phyloP scores from a whole-genome alignment of 2,888 invertebrate species.

The Galerucella pusilla region DNA sequence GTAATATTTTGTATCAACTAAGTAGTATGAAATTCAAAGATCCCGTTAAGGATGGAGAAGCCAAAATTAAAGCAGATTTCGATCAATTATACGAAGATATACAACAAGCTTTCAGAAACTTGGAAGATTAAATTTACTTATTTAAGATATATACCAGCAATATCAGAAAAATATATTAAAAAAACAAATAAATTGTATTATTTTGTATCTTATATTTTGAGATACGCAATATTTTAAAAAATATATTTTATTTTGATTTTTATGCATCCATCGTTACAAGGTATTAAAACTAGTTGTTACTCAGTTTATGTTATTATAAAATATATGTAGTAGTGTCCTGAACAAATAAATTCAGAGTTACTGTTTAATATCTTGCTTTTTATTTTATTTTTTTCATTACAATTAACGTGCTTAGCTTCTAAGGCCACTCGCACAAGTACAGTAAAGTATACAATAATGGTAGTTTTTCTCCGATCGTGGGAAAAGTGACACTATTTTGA shows the following conservation, averaged over 20 bases:
- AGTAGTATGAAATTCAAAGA: slow-evolving; percentile 99
- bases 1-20: slow-evolving; percentile 94
- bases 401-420: too few species aligned
- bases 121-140: slow-evolving; percentile 85
- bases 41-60: slow-evolving; percentile 97
- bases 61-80: slow-evolving; percentile 96
- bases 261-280: neutral
- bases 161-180: neutral
- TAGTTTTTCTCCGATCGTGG: too few species aligned
- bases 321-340: slow-evolving; percentile 14
- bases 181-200: neutral
- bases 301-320: neutral
- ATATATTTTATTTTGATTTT: neutral
- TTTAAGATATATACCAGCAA: slow-evolving; percentile 1
- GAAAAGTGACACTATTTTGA: too few species aligned
- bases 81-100: slow-evolving; percentile 98
- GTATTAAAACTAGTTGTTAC: slow-evolving; percentile 9
- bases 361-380: slow-evolving; percentile 22
- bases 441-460: too few species aligned
- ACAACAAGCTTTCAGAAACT: slow-evolving; percentile 96
- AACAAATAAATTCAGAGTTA: slow-evolving; percentile 29
- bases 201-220: neutral
- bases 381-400: too few species aligned
- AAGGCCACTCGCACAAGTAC: too few species aligned
- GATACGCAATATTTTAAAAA: neutral